A percentile compares a stretch with the other conserved stretches of the same genome.
phyloP scores from a whole-genome alignment of 2,113 vertebrate species.

The Blennius ocellaris region DNA sequence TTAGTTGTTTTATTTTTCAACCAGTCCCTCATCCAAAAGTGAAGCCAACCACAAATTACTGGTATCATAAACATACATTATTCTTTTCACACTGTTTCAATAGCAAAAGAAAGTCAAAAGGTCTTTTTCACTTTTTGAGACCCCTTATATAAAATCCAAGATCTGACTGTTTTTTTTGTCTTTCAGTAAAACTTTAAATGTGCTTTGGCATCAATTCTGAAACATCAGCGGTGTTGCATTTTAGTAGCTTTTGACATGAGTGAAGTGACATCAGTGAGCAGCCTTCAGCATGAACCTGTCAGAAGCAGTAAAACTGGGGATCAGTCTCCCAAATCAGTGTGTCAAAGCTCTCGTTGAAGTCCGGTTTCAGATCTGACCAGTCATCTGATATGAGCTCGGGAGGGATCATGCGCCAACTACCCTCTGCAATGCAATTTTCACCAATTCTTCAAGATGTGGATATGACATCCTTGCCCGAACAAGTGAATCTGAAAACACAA shows the following conservation, averaged over 20 bases:
- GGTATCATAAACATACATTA: background rate
- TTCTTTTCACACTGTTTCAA: background rate
- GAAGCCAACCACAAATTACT: background rate
- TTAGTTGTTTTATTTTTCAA: background rate
- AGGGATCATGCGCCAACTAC: background rate
- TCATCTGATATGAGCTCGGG: background rate
- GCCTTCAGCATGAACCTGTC: slow-evolving; percentile 58
- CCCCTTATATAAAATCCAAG: background rate
- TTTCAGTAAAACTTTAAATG: slow-evolving; percentile 25
- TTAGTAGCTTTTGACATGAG: slow-evolving; percentile 36
- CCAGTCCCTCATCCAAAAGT: background rate
- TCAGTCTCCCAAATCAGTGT: slow-evolving; percentile 42
- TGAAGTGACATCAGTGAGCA: slow-evolving; percentile 33
- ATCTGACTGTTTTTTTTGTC: background rate
- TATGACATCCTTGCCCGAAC: background rate
- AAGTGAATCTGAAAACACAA: background rate
- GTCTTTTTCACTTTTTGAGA: background rate
- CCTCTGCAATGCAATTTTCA: background rate
- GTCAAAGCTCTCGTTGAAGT: slow-evolving; percentile 23
- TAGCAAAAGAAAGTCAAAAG: background rate
- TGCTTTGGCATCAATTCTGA: slow-evolving; percentile 9
- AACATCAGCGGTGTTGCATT: slow-evolving; percentile 36
- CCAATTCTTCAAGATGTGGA: background rate
- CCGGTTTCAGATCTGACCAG: background rate
- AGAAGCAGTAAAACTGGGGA: slow-evolving; percentile 17